A percentile compares a stretch with the other conserved stretches of the same genome.
phyloP scores from a whole-genome alignment of 2,113 vertebrate genomes.

The Campylomormyrus numenius region DNA sequence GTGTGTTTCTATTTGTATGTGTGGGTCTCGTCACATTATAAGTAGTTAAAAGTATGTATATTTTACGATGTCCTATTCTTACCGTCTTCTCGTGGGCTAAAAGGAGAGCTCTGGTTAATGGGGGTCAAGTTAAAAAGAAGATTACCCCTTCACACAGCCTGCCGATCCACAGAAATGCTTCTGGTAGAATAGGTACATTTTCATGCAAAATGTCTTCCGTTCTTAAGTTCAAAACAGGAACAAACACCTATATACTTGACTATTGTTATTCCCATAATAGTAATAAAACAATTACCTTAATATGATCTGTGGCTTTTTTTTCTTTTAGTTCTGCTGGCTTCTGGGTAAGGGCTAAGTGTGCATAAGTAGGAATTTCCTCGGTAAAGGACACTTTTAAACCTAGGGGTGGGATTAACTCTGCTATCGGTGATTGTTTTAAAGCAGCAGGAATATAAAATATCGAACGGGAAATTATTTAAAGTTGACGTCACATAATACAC shows the following conservation, averaged over 20 bases:
- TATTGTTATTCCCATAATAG: constrained; percentile 53
- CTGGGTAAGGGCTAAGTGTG: background rate
- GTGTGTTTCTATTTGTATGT: constrained; percentile 50
- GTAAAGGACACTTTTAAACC: background rate
- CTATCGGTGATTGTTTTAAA: background rate
- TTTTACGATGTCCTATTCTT: constrained; percentile 50
- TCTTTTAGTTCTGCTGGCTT: background rate
- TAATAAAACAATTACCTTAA: constrained; percentile 20
- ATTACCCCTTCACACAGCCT: constrained; percentile 23
- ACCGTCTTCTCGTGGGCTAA: constrained; percentile 43
- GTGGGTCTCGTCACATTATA: constrained; percentile 51
- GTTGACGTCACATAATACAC: background rate
- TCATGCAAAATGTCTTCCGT: constrained; percentile 50
- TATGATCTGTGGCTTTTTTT: background rate
- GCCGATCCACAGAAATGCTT: constrained; percentile 25
- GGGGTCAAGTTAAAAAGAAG: constrained; percentile 34
- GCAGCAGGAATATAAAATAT: background rate
- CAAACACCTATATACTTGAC: constrained; percentile 46
- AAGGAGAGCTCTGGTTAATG: constrained; percentile 28
- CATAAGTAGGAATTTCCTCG: background rate
- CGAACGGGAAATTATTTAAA: background rate
- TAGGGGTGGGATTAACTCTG: background rate
- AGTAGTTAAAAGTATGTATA: constrained; percentile 41
- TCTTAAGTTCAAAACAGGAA: constrained; percentile 40
- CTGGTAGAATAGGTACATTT: constrained; percentile 23